Conservation (phyloP, 2,888 invertebrate species). For the Oxystoma pomonae region DNA sequence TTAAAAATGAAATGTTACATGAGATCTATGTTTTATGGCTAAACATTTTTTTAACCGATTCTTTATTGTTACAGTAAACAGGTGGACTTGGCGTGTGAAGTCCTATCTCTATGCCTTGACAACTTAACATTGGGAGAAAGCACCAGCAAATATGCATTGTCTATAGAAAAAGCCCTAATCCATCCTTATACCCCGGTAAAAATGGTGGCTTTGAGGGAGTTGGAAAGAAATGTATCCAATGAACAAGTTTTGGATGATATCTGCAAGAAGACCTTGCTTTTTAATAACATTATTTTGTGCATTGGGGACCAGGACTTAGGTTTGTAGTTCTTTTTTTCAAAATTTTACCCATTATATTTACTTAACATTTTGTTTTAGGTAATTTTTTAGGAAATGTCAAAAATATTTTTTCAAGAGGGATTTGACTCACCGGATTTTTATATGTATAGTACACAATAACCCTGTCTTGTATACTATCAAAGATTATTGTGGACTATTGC, state of each 20-base stretch:
- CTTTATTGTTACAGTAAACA: slow-evolving; percentile 57
- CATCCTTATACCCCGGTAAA: slow-evolving; percentile 62
- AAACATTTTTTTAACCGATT: too few relatives aligned
- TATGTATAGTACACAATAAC: background rate
- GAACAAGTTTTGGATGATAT: slow-evolving; percentile 37
- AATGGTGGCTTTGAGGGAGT: slow-evolving; percentile 60
- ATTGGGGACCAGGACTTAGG: slow-evolving; percentile 55
- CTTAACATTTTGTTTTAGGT: too few relatives aligned
- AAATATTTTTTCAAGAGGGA: too few relatives aligned
- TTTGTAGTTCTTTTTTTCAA: too few relatives aligned
- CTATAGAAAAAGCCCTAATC: slow-evolving; percentile 58
- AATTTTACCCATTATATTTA: too few relatives aligned
- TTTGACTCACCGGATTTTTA: background rate
- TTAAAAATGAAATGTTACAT: too few relatives aligned
- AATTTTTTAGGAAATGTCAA: too few relatives aligned
- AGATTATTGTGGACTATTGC: too few relatives aligned
- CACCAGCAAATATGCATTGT: slow-evolving; percentile 55
- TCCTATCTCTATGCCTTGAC: slow-evolving; percentile 60
- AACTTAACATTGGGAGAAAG: slow-evolving; percentile 59
- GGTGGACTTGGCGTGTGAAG: slow-evolving; percentile 60
- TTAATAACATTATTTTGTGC: slow-evolving; percentile 55
- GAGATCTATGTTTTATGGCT: too few relatives aligned
- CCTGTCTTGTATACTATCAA: too few relatives aligned
- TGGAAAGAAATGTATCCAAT: slow-evolving; percentile 43
- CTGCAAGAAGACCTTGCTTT: slow-evolving; percentile 43